phyloP scores from a whole-genome alignment of 2,888 invertebrate genomes.

The Lepidocyrtoides sp. region DNA sequence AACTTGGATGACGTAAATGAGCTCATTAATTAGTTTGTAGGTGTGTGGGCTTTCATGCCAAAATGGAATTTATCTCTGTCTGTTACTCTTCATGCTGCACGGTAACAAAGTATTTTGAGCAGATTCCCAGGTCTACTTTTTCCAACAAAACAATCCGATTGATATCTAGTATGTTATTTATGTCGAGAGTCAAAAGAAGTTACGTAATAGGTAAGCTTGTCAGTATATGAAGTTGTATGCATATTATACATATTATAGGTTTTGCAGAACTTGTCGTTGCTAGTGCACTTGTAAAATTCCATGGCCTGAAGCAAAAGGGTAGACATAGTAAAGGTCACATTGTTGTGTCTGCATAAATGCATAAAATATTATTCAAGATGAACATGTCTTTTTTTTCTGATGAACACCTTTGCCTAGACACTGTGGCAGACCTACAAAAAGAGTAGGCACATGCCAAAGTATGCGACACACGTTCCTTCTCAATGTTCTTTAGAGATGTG shows the following conservation, averaged over 20 bases:
- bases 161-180: neutral
- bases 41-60: constrained; percentile 1
- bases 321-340: neutral
- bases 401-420: constrained; percentile 1
- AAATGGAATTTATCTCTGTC: constrained; percentile 22
- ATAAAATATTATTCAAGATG: constrained; percentile 13
- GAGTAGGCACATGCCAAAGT: neutral
- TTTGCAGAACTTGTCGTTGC: too few relatives aligned
- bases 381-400: neutral
- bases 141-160: neutral
- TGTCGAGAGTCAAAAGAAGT: neutral
- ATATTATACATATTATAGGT: too few relatives aligned
- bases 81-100: neutral
- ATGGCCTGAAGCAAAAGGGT: constrained; percentile 8
- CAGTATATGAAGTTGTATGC: neutral
- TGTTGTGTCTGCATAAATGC: constrained; percentile 9
- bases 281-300: constrained; percentile 39
- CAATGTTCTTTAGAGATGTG: neutral
- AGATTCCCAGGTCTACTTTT: neutral
- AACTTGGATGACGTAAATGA: constrained; percentile 22
- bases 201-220: neutral
- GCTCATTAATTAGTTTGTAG: constrained; percentile 26
- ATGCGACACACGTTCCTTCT: neutral
- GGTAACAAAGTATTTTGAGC: neutral
- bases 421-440: neutral